Conservation (phyloP, 2,797 vertebrate genomes). For the Babyrousa celebensis region DNA sequence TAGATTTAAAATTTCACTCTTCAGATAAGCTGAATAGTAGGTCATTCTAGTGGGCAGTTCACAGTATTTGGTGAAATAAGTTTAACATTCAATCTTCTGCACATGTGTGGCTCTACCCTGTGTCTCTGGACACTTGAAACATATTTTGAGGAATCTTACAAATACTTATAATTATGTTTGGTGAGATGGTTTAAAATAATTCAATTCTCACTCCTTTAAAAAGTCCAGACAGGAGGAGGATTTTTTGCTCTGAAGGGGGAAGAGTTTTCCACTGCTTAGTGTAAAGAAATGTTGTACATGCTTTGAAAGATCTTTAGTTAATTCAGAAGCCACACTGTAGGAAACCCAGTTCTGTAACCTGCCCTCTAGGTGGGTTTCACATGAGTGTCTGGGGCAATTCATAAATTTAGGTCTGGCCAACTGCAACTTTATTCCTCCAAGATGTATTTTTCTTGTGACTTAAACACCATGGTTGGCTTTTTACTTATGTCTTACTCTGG, state of each 20-base stretch:
- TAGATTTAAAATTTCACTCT: slow-evolving; percentile 9
- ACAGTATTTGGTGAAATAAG: slow-evolving; percentile 35
- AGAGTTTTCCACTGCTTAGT: not conserved
- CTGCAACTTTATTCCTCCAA: slow-evolving; percentile 24
- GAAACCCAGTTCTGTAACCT: slow-evolving; percentile 16
- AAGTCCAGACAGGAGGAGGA: not conserved
- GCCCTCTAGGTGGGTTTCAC: not conserved
- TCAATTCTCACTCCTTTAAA: slow-evolving; percentile 54
- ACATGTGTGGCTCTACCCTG: not conserved
- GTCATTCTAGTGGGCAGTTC: not conserved
- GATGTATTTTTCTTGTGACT: slow-evolving; percentile 38
- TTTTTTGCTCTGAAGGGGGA: slow-evolving; percentile 17
- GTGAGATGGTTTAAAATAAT: slow-evolving; percentile 64
- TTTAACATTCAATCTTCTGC: slow-evolving; percentile 57
- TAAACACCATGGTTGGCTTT: not conserved
- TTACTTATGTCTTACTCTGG: slow-evolving; percentile 58
- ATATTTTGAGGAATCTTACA: slow-evolving; percentile 68
- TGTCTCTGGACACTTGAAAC: slow-evolving; percentile 44
- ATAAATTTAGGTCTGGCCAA: slow-evolving; percentile 45
- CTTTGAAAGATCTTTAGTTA: slow-evolving; percentile 50
- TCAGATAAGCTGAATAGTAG: slow-evolving; percentile 27
- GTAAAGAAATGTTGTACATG: not conserved
- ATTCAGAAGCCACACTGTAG: not conserved
- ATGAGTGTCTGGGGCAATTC: not conserved
- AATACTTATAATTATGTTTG: slow-evolving; percentile 61